These are phyloP conservation scores for Apostichopus japonicus DNA, from an alignment of 35 echinoderm and acorn worm genomes.

Conservation along the genomic window DNA sequence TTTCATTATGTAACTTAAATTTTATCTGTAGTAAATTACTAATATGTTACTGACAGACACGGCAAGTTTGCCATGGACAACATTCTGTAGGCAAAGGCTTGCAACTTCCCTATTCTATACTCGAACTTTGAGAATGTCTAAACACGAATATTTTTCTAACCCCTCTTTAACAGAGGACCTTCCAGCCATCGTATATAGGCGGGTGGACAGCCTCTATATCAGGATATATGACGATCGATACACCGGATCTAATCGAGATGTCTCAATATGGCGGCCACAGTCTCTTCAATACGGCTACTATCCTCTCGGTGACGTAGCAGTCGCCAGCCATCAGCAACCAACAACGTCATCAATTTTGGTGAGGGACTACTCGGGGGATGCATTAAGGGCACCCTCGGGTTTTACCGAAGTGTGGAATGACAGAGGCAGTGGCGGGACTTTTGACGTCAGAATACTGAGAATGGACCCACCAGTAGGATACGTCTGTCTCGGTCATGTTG, in stretches of 20 bases:
- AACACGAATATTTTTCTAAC: no score
- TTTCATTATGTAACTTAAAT: no score
- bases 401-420: conserved; percentile 23
- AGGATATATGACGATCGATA: not conserved
- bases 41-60: no score
- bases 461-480: conserved; percentile 12
- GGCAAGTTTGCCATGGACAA: no score
- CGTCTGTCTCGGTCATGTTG: not conserved
- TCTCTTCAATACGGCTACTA: not conserved
- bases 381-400: not conserved
- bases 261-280: not conserved
- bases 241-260: conserved; percentile 3
- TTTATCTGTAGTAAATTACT: no score
- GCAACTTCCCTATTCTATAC: no score
- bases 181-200: no score
- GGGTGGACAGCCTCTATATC: not conserved
- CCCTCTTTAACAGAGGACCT: no score
- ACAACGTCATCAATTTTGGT: not conserved
- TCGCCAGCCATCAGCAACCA: not conserved
- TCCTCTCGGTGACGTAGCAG: not conserved
- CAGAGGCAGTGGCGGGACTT: not conserved
- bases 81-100: no score
- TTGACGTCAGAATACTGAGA: conserved; percentile 10
- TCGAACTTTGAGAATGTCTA: no score
- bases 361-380: not conserved